Conservation (phyloP, 2,888 invertebrate genomes). For the Cheilosia impressa region DNA sequence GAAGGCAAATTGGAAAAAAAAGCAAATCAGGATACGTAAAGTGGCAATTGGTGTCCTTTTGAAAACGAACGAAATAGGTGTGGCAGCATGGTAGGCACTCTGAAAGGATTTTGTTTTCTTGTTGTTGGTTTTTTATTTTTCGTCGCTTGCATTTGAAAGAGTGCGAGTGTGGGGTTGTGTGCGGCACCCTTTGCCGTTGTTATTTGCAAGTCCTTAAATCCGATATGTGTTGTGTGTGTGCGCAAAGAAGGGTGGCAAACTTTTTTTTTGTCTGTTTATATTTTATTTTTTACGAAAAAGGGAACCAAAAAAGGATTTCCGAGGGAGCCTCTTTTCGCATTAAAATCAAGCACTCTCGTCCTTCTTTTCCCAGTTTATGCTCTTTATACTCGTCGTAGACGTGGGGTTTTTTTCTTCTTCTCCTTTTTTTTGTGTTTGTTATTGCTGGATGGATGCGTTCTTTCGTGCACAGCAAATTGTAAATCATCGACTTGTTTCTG, state of each 20-base stretch:
- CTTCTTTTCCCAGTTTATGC: constrained; percentile 59
- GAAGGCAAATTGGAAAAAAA: constrained; percentile 28
- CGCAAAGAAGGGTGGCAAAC: constrained; percentile 24
- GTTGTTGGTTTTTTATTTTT: neutral
- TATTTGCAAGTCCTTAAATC: constrained; percentile 56
- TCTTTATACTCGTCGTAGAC: constrained; percentile 23
- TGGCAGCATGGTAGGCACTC: constrained; percentile 21
- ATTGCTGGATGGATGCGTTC: constrained; percentile 68
- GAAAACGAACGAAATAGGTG: constrained; percentile 46
- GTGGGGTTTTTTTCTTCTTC: constrained; percentile 13
- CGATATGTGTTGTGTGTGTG: constrained; percentile 21
- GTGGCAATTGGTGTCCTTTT: constrained; percentile 65
- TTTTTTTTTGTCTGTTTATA: neutral
- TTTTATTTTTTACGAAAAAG: constrained; percentile 27
- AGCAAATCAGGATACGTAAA: constrained; percentile 59
- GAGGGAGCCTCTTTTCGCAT: constrained; percentile 74
- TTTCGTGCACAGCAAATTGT: constrained; percentile 73
- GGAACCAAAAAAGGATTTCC: constrained; percentile 65
- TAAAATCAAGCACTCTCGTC: constrained; percentile 72
- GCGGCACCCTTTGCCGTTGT: constrained; percentile 55
- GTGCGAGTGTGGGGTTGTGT: constrained; percentile 36
- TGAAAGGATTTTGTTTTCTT: constrained; percentile 31
- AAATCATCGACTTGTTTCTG: constrained; percentile 74
- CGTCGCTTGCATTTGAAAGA: constrained; percentile 17
- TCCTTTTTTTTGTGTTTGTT: constrained; percentile 24